phyloP scores from a whole-genome alignment of 1,140 invertebrate species.

The Pseudoatta argentina region DNA sequence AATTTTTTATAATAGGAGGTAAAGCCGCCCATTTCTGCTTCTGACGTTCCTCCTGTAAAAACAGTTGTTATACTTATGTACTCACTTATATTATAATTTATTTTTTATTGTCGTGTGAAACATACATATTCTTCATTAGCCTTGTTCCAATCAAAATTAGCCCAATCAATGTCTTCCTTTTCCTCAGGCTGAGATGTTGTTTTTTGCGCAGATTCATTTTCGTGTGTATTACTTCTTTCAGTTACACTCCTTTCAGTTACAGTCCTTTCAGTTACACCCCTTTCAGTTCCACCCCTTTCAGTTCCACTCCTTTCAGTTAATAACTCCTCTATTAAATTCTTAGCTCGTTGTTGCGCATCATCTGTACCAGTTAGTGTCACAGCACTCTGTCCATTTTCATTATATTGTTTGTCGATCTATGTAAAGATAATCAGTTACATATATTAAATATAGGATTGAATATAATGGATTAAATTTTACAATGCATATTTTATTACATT shows the following conservation, averaged over 20 bases:
- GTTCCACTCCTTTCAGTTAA: constrained; percentile 48
- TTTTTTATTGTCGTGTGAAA: constrained; percentile 22
- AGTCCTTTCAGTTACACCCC: no score
- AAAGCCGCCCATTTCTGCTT: constrained; percentile 88
- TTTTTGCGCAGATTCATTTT: neutral
- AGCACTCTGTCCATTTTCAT: constrained; percentile 80
- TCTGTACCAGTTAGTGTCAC: constrained; percentile 87
- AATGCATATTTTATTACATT: constrained; percentile 79
- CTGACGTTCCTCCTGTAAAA: constrained; percentile 86
- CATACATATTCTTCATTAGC: constrained; percentile 67
- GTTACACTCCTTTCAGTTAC: no score
- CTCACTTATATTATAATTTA: neutral
- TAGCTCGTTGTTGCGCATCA: constrained; percentile 86
- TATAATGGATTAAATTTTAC: constrained; percentile 1
- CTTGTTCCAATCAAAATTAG: constrained; percentile 36
- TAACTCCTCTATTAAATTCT: constrained; percentile 87
- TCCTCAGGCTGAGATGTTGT: neutral
- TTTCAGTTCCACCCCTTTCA: neutral
- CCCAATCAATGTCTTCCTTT: constrained; percentile 37
- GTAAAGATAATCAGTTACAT: constrained; percentile 29
- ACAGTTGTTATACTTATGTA: constrained; percentile 58
- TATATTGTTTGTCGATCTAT: constrained; percentile 79
- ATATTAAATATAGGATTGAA: constrained; percentile 10
- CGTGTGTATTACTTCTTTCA: neutral
- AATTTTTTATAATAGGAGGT: constrained; percentile 92